These are phyloP conservation scores for Agriopis leucophaearia DNA, from an alignment of 2,888 invertebrate genomes.

Conservation along the genomic window DNA sequence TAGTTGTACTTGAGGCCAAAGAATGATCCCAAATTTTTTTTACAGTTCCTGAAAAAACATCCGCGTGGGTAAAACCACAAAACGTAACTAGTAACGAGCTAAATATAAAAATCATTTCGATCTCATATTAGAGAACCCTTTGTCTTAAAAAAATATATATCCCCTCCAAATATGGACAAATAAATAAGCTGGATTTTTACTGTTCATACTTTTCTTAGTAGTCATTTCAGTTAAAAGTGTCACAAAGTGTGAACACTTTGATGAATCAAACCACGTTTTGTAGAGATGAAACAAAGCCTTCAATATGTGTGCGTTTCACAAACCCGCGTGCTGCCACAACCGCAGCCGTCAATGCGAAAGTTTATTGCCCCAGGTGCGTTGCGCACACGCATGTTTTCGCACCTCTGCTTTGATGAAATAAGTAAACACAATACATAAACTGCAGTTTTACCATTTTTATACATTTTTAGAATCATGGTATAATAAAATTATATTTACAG, in stretches of 20 bases:
- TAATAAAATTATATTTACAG: not conserved
- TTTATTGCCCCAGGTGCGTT: constrained; percentile 65
- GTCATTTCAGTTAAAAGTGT: not conserved
- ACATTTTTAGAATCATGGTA: not conserved
- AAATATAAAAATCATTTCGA: too few relatives aligned
- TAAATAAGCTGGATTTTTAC: too few relatives aligned
- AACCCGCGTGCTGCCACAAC: constrained; percentile 27
- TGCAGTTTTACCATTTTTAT: not conserved
- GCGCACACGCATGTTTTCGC: constrained; percentile 64
- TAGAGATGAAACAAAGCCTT: constrained; percentile 20
- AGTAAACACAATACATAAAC: constrained; percentile 17
- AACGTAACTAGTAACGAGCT: too few relatives aligned
- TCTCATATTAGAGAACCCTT: too few relatives aligned
- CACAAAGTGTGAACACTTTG: not conserved
- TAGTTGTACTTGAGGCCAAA: too few relatives aligned
- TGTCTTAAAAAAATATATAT: too few relatives aligned
- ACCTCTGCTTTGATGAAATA: constrained; percentile 49
- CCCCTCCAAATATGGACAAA: too few relatives aligned
- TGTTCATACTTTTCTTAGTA: not conserved
- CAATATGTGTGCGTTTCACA: constrained; percentile 24
- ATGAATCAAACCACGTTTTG: not conserved
- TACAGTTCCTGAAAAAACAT: too few relatives aligned
- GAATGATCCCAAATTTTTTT: too few relatives aligned
- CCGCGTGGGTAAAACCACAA: too few relatives aligned
- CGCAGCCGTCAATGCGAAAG: constrained; percentile 54